phyloP scores from a whole-genome alignment of 2,113 vertebrate genomes.

The Muntiacus muntjak region DNA sequence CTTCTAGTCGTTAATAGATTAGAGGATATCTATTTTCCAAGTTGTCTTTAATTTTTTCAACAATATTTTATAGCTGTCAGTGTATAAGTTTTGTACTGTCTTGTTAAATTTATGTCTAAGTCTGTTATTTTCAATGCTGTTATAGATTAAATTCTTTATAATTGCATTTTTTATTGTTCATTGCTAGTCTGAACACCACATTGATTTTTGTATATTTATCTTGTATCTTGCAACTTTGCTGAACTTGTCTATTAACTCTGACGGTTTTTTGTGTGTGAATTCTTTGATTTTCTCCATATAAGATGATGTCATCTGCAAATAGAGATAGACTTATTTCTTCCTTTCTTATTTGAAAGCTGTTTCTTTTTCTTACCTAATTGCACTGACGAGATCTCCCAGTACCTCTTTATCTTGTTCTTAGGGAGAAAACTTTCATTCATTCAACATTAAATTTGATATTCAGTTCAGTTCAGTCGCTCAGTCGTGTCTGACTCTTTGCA shows the following conservation, averaged over 20 bases:
- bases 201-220: neutral
- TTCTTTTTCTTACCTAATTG: neutral
- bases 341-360: neutral
- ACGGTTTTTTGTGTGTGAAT: neutral
- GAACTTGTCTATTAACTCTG: neutral
- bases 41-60: neutral
- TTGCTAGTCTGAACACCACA: neutral
- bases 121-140: neutral
- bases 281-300: neutral
- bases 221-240: neutral
- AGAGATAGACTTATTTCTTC: neutral
- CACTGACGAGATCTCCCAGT: neutral
- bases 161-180: neutral
- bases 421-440: neutral
- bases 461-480: accelerated
- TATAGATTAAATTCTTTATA: neutral
- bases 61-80: neutral
- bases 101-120: neutral
- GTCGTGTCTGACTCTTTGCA: accelerated
- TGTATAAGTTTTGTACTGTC: neutral
- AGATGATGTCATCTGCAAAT: neutral
- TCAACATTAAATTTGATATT: neutral
- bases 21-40: neutral
- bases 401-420: neutral
- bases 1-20: neutral